Conservation (phyloP, 2,888 invertebrate genomes). For the Parascotia fuliginaria region DNA sequence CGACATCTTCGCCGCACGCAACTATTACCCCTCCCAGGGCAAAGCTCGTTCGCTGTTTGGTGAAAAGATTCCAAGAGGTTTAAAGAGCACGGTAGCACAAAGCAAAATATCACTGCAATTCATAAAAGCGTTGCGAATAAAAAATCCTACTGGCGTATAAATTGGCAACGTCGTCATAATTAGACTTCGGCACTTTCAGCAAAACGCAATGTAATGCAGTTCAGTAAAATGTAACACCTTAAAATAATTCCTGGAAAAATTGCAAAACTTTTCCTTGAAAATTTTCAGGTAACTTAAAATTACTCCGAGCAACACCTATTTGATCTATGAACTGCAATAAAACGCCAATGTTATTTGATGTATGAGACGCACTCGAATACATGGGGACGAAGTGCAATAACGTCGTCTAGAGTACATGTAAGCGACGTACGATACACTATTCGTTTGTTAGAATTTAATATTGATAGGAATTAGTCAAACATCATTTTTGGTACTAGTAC, state of each 20-base stretch:
- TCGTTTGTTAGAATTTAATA: constrained; percentile 15
- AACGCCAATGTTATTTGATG: constrained; percentile 55
- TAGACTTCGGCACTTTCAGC: no score
- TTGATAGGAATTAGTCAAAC: neutral
- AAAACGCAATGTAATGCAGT: constrained; percentile 11
- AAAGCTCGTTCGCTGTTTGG: constrained; percentile 46
- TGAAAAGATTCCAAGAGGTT: constrained; percentile 51
- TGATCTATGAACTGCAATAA: constrained; percentile 61
- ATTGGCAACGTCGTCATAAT: neutral
- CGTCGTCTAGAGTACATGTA: constrained; percentile 8
- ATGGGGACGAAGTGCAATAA: constrained; percentile 34
- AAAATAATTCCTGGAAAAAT: constrained; percentile 54
- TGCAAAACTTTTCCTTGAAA: constrained; percentile 61
- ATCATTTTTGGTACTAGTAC: neutral
- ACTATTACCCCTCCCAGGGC: constrained; percentile 65
- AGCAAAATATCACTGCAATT: constrained; percentile 37
- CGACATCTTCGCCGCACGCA: constrained; percentile 63
- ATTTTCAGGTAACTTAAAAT: constrained; percentile 61
- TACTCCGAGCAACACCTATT: constrained; percentile 61
- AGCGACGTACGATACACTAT: constrained; percentile 5
- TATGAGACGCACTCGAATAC: constrained; percentile 46
- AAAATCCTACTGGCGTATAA: neutral
- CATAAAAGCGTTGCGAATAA: constrained; percentile 31
- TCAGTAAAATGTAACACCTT: constrained; percentile 26
- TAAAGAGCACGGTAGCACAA: constrained; percentile 26